Evolutionary conservation across 2,888 invertebrate species (phyloP), one percentile per base, ranked within the genome.

Genomic region (Oxystoma pomonae): DNA sequence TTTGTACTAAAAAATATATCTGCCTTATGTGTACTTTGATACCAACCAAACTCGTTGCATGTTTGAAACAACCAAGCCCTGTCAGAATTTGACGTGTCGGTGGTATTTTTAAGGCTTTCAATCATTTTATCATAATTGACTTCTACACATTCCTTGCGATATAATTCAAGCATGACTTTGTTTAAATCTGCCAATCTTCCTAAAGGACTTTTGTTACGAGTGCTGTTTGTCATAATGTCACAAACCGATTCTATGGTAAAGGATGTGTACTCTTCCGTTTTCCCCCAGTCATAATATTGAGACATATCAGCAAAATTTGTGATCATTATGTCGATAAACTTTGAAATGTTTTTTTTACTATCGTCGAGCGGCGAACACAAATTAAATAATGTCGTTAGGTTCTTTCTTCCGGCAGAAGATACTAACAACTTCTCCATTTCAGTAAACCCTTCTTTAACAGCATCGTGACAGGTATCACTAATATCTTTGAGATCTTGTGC

Each of bases 41-140:
- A 77, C 98, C 98, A 0, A n/a, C n/a, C n/a, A n/a, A n/a, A n/a
- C n/a, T n/a, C n/a, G n/a, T n/a, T n/a, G n/a, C n/a, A n/a, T n/a
- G 96, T 96, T 81, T 97, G 97, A 78, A 94, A 97, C 64, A 86
- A 89, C 97, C 97, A 97, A 74, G 93, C 92, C 0, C 96, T 89
- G 68, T 83, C 83, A 82, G 90, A 90, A 77, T 87, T 87, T 16
- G 88, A 85, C 57, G 51, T 35, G n/a, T 7, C 7, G 16, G n/a
- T 83, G 1, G 81, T 79, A 65, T 91, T 86, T 69, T 85, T 84
- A 76, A 93, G 79, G 55, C 87, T 84, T 0, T 84, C 77, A 49
- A 94, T 85, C 87, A 90, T 89, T 67, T 88, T 89, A 12, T 84
- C 81, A 73, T 96, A 97, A 69, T 86, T 90, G 75, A 90, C 93